Percentiles rank a stretch among this genome's conserved stretches.
Conservation (phyloP, 2,888 invertebrate species). For the Aleiodes leptofemur region DNA sequence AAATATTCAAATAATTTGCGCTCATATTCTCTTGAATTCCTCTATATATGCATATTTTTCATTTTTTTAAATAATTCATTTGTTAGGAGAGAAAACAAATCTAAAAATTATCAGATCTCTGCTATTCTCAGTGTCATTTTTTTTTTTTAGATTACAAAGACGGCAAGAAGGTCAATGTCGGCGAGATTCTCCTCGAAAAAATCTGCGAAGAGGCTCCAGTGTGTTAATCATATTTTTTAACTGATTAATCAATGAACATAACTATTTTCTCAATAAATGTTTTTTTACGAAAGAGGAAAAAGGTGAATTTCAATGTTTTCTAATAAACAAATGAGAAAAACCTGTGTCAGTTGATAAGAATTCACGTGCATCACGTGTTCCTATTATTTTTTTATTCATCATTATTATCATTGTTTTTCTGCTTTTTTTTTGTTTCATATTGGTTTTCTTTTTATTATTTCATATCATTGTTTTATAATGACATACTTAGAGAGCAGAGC, state of each 20-base stretch:
- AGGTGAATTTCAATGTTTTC: neutral
- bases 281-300: conserved; percentile 1
- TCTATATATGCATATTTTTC: too few species aligned
- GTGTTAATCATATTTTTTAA: neutral
- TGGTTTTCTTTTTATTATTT: conserved; percentile 15
- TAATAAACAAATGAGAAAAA: conserved; percentile 5
- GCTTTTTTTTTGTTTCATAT: conserved; percentile 1
- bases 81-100: too few species aligned
- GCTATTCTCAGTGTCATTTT: neutral
- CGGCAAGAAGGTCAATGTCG: conserved; percentile 71
- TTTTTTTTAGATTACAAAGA: conserved; percentile 72
- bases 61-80: too few species aligned
- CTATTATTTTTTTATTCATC: conserved; percentile 4
- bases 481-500: conserved; percentile 59
- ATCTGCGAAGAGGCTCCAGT: conserved; percentile 51
- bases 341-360: conserved; percentile 17
- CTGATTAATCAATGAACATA: too few species aligned
- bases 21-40: too few species aligned
- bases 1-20: too few species aligned
- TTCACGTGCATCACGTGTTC: conserved; percentile 27
- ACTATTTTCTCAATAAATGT: conserved; percentile 17
- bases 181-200: conserved; percentile 74
- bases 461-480: conserved; percentile 42
- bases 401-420: conserved; percentile 24
- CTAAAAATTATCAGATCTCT: too few species aligned